Evolutionary conservation across 2,797 vertebrate species (phyloP).

Genomic region (Macropodus opercularis): DNA sequence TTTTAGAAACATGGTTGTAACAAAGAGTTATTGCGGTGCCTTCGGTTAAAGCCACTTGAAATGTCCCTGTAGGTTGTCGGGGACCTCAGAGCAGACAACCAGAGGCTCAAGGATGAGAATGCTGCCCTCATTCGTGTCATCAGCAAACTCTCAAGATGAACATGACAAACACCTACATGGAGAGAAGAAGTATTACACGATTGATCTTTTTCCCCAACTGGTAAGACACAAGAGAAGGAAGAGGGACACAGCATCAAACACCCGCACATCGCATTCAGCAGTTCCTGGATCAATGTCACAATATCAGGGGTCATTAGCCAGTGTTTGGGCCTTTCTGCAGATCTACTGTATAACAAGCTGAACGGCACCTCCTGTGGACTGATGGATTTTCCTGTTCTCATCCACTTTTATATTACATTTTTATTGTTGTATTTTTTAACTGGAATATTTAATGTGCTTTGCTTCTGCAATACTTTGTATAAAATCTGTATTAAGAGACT

Average conservation of each 20-base stretch:
- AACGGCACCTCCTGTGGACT: conserved; percentile 66
- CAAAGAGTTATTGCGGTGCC: no score
- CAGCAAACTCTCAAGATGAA: conserved; percentile 91
- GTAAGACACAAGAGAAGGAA: conserved; percentile 27
- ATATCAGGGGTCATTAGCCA: conserved; percentile 51
- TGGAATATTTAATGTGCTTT: conserved; percentile 72
- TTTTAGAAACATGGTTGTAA: no score
- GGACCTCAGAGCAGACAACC: conserved; percentile 89
- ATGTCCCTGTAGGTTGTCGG: conserved; percentile 77
- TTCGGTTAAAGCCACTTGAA: no score
- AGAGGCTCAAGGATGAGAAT: conserved; percentile 92
- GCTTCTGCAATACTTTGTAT: conserved; percentile 63
- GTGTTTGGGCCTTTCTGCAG: conserved; percentile 63
- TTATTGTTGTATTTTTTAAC: conserved; percentile 66
- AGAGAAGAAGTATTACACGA: conserved; percentile 59
- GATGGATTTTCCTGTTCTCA: conserved; percentile 44
- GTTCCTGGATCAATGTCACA: conserved; percentile 49
- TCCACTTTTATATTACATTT: conserved; percentile 65
- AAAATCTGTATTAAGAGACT: conserved; percentile 56
- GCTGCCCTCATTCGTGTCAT: conserved; percentile 92
- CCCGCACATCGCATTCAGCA: conserved; percentile 35
- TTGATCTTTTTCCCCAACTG: conserved; percentile 42
- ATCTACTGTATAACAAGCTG: conserved; percentile 76
- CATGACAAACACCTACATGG: conserved; percentile 6
- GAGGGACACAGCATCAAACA: conserved; percentile 20